Base-by-base conservation (phyloP, 2,888 invertebrate genomes). In the Acanthoscelides obtectus region DNA sequence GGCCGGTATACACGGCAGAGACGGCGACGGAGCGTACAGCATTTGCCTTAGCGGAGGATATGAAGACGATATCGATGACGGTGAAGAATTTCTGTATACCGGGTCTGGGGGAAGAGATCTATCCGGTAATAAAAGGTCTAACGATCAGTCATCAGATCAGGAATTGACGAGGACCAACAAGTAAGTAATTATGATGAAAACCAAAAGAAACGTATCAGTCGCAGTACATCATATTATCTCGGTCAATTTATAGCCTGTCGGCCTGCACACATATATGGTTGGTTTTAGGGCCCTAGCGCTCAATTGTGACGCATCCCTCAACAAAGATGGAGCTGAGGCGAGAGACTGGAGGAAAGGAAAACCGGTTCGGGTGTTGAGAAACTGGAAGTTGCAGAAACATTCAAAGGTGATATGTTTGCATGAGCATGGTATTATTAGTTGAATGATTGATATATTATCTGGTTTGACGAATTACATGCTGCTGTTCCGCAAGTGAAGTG, bases 101-200 rank as follows among this genome's bases (percentile, higher is more conserved):
- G 95, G 95, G 22, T 93, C 94, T 78, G 95, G 95, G 5, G 95
- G 95, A 0, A 87, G 95, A 6, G 94, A 95, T 84, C 86, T 95
- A 0, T 92, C 93, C 0, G 94, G 94, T 2, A 95, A 95, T 83
- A 94, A 94, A 82, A 87, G 95, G 65, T 93, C 93, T 0, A 93
- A 92, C 0, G 91, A 88, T 69, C 95, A 95, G 82, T 93, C 93
- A 72, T 91, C 90, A 81, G 93, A 95, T 82, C 95, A 95, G 83
- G 89, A 87, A 0, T 88, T 95, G 3, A 93, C 92, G 0, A 87
- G 92, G 73, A 91, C 91, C 87, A 95, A 95, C 83, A 92, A 88
- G 92, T 92, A 79, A 82, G 80, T 77, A 4, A n/a, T n/a, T n/a
- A 70, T 20, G n/a, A n/a, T n/a, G n/a, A n/a, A n/a, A n/a, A n/a